Conservation (phyloP, 2,113 vertebrate species). For the Uropsilus gracilis region DNA sequence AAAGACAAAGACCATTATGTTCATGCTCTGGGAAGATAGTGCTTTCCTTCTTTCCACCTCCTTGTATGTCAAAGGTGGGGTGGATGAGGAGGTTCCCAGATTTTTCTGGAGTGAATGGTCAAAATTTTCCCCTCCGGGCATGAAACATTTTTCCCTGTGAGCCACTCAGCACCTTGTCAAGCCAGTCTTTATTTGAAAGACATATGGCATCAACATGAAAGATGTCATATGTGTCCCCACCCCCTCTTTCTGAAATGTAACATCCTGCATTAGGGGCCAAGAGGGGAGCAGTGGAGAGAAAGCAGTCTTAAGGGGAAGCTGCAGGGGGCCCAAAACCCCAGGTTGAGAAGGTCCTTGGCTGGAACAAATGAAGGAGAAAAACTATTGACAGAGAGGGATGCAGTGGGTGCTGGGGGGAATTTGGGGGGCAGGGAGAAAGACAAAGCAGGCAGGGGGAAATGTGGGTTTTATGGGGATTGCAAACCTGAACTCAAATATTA, state of each 20-base stretch:
- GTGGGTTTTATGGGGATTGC: background rate
- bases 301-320: background rate
- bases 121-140: constrained; percentile 62
- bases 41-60: background rate
- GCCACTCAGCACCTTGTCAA: constrained; percentile 60
- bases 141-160: constrained; percentile 67
- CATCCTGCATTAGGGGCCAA: background rate
- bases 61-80: background rate
- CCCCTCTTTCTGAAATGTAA: background rate
- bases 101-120: constrained; percentile 56
- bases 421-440: background rate
- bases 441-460: constrained; percentile 16
- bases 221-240: constrained; percentile 12
- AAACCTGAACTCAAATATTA: constrained; percentile 75
- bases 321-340: background rate
- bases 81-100: constrained; percentile 18
- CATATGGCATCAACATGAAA: constrained; percentile 65
- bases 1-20: constrained; percentile 59
- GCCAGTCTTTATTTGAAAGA: constrained; percentile 75
- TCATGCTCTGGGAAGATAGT: background rate
- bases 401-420: no score
- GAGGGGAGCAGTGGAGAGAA: background rate
- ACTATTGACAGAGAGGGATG: background rate
- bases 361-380: constrained; percentile 45
- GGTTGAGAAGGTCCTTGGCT: background rate